Evolutionary conservation across 2,797 vertebrate genomes (phyloP).

Genomic region (Neostethus bicornis): DNA sequence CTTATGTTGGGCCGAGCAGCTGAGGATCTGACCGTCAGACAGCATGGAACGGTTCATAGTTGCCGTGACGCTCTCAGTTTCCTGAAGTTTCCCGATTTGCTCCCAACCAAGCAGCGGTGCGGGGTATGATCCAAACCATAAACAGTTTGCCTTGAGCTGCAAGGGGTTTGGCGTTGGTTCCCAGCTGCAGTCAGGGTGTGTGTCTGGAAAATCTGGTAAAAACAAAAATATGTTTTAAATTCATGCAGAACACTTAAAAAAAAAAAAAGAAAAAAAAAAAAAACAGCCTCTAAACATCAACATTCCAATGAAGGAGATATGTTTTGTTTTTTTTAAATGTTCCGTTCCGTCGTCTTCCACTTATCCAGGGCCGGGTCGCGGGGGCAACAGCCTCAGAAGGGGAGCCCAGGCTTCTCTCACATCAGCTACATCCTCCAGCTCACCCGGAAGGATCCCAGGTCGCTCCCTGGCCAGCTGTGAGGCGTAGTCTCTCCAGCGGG

Average conservation of each 20-base stretch:
- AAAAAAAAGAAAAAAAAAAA: neutral
- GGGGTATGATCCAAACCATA: slow-evolving; percentile 86
- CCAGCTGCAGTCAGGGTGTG: slow-evolving; percentile 80
- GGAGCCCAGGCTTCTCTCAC: no score
- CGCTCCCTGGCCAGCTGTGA: no score
- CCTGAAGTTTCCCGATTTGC: slow-evolving; percentile 22
- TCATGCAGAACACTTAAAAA: neutral
- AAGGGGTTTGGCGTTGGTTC: slow-evolving; percentile 13
- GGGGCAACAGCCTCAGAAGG: no score
- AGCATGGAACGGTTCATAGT: slow-evolving; percentile 79
- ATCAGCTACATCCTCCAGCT: no score
- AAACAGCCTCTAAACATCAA: no score
- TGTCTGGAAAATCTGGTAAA: slow-evolving; percentile 76
- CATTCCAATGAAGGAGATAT: no score
- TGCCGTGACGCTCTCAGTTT: slow-evolving; percentile 64
- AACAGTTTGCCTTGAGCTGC: slow-evolving; percentile 81
- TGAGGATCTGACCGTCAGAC: slow-evolving; percentile 75
- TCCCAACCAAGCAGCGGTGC: slow-evolving; percentile 83
- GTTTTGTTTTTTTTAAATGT: no score
- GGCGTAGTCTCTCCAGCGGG: no score
- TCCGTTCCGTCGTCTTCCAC: no score
- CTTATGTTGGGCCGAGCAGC: slow-evolving; percentile 78
- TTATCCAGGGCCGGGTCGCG: no score
- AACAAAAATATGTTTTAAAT: no score
- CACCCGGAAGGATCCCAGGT: no score